phyloP scores from a whole-genome alignment of 2,797 vertebrate species.

The Phataginus tricuspis region DNA sequence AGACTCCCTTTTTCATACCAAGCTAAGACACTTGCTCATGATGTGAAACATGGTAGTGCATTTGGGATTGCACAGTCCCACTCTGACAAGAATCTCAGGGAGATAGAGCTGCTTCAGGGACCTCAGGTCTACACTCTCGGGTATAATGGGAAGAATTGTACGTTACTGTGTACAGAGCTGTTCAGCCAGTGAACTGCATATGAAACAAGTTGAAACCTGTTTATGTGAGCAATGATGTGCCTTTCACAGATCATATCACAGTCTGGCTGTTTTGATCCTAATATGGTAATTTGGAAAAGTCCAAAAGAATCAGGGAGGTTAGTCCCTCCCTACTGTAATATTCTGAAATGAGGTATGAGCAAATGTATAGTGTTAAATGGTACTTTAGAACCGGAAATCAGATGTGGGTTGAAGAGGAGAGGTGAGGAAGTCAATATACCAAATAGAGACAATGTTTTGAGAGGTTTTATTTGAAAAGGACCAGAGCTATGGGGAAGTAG shows the following conservation, averaged over 20 bases:
- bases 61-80: neutral
- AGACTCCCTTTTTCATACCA: neutral
- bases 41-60: neutral
- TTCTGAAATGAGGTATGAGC: neutral
- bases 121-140: neutral
- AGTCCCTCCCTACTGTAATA: neutral
- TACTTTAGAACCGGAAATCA: neutral
- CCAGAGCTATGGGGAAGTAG: neutral
- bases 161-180: neutral
- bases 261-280: conserved; percentile 8
- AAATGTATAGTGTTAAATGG: neutral
- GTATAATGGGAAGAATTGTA: neutral
- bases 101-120: neutral
- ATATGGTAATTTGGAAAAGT: conserved; percentile 1
- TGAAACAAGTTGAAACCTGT: neutral
- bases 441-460: neutral
- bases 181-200: neutral
- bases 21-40: neutral
- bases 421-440: neutral
- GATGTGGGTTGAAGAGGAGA: neutral
- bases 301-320: neutral
- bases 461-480: neutral
- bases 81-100: neutral
- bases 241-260: conserved; percentile 16
- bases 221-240: neutral